These are phyloP conservation scores for Corydoras sp. DNA, from an alignment of 2,113 vertebrate species.

Conservation along the genomic window DNA sequence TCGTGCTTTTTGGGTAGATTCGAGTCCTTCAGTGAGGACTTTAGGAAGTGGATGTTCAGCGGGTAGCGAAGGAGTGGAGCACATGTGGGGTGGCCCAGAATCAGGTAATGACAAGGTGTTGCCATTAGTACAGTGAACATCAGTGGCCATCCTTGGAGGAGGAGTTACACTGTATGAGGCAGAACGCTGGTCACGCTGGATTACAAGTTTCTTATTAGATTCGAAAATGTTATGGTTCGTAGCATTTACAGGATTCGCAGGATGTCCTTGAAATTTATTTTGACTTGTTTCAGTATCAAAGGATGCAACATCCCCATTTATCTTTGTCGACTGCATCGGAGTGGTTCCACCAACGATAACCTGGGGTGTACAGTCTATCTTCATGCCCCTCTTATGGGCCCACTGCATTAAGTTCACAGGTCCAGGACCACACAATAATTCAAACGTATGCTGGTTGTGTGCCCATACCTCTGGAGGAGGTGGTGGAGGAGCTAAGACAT, in stretches of 20 bases:
- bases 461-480: slow-evolving; percentile 78
- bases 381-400: slow-evolving; percentile 39
- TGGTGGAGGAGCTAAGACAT: slow-evolving; percentile 77
- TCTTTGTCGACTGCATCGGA: not conserved
- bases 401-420: slow-evolving; percentile 36
- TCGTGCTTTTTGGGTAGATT: slow-evolving; percentile 22
- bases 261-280: not conserved
- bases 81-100: not conserved
- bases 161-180: not conserved
- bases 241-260: not conserved
- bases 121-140: slow-evolving; percentile 7
- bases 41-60: slow-evolving; percentile 68
- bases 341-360: not conserved
- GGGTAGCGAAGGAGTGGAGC: slow-evolving; percentile 48
- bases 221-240: slow-evolving; percentile 9
- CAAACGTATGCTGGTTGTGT: slow-evolving; percentile 58
- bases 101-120: not conserved
- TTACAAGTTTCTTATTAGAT: not conserved
- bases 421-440: slow-evolving; percentile 60
- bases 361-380: slow-evolving; percentile 21
- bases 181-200: not conserved
- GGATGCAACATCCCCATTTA: slow-evolving; percentile 4
- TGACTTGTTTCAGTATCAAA: not conserved
- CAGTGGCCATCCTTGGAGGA: not conserved
- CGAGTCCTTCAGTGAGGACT: slow-evolving; percentile 24